These are phyloP conservation scores for Diadromus collaris DNA, from an alignment of 2,888 invertebrate genomes.

Conservation along the genomic window DNA sequence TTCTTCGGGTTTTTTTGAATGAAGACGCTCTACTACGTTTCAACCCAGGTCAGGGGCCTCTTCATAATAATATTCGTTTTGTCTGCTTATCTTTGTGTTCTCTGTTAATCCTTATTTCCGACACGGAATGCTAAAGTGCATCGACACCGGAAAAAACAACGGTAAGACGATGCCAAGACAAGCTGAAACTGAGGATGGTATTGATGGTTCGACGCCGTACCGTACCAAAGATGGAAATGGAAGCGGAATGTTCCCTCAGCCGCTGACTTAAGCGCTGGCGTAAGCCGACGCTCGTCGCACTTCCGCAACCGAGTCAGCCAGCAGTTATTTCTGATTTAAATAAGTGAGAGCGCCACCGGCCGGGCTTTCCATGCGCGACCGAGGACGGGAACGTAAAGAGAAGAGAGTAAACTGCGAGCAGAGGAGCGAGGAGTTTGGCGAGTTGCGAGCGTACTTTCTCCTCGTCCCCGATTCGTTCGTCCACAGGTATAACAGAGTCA, in stretches of 20 bases:
- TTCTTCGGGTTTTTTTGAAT: too few relatives aligned
- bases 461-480: slow-evolving; percentile 42
- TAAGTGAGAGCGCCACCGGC: slow-evolving; percentile 64
- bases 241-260: slow-evolving; percentile 2
- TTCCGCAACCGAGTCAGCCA: slow-evolving; percentile 55
- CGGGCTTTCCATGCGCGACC: slow-evolving; percentile 46
- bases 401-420: slow-evolving; percentile 6
- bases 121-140: neutral
- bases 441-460: slow-evolving; percentile 33
- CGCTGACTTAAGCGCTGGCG: slow-evolving; percentile 57
- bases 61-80: too few relatives aligned
- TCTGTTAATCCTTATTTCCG: neutral
- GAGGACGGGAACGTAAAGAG: slow-evolving; percentile 5
- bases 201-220: slow-evolving; percentile 30
- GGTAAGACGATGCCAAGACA: neutral
- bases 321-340: slow-evolving; percentile 74
- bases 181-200: neutral
- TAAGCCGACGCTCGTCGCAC: slow-evolving; percentile 50
- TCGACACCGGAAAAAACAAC: neutral
- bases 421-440: slow-evolving; percentile 44
- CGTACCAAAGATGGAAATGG: slow-evolving; percentile 2
- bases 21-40: too few relatives aligned
- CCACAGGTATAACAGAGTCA: slow-evolving; percentile 40
- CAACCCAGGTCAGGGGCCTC: too few relatives aligned
- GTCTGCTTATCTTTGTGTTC: neutral